Evolutionary conservation across 2,113 vertebrate genomes (phyloP).

Genomic region (Orycteropus afer): DNA sequence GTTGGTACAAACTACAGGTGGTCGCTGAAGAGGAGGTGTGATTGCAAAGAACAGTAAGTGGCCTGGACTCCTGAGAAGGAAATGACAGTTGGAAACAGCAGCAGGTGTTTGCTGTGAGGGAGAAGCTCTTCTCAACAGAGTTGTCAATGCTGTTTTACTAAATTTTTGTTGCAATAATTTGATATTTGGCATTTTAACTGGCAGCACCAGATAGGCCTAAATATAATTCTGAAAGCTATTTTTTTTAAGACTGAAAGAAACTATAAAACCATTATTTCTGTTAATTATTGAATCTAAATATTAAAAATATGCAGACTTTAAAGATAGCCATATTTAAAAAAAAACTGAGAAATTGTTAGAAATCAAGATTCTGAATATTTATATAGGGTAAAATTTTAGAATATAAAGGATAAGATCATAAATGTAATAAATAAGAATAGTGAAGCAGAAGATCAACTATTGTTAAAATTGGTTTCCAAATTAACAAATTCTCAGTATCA

Average conservation of each 20-base stretch:
- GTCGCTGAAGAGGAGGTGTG: not conserved
- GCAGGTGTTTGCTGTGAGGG: slow-evolving; percentile 50
- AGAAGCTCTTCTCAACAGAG: not conserved
- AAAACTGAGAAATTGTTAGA: not conserved
- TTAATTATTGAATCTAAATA: not conserved
- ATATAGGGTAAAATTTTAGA: not conserved
- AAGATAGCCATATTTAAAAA: not conserved
- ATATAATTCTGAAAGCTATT: slow-evolving; percentile 40
- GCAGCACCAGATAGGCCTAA: slow-evolving; percentile 30
- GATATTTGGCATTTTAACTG: slow-evolving; percentile 31
- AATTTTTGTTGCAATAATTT: slow-evolving; percentile 22
- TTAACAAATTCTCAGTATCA: not conserved
- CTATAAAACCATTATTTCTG: not conserved
- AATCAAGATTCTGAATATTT: not conserved
- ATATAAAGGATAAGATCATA: not conserved
- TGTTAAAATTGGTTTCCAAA: not conserved
- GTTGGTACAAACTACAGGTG: slow-evolving; percentile 51
- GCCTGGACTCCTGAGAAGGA: slow-evolving; percentile 20
- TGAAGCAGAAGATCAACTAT: not conserved
- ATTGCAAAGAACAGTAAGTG: slow-evolving; percentile 48
- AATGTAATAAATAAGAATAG: not conserved
- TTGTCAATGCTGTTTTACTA: slow-evolving; percentile 6
- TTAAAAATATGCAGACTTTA: not conserved
- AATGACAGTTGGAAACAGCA: slow-evolving; percentile 47
- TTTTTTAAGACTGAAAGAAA: not conserved